These are phyloP conservation scores for Nannoperca obscura DNA, from an alignment of 2,797 vertebrate genomes.

Conservation along the genomic window DNA sequence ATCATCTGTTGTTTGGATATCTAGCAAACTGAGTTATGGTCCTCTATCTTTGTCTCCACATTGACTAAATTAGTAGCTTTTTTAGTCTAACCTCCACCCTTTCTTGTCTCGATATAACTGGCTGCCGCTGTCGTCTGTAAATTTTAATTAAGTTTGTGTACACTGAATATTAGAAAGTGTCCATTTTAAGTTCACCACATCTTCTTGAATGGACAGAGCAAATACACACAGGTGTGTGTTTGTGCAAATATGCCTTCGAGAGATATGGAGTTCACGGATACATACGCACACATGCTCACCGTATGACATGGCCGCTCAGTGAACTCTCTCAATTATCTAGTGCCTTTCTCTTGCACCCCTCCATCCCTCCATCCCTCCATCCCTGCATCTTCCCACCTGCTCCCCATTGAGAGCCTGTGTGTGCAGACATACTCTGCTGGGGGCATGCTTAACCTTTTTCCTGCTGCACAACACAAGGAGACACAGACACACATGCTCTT, in stretches of 20 bases:
- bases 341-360: constrained; percentile 57
- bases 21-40: background rate
- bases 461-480: constrained; percentile 70
- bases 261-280: constrained; percentile 24
- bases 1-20: constrained; percentile 19
- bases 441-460: constrained; percentile 84
- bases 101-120: background rate
- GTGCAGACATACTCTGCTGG: constrained; percentile 76
- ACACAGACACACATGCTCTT: constrained; percentile 65
- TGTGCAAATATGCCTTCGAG: background rate
- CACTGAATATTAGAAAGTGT: constrained; percentile 6
- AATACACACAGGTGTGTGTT: constrained; percentile 28
- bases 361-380: constrained; percentile 64
- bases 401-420: constrained; percentile 70
- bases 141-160: constrained; percentile 13
- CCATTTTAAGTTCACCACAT: constrained; percentile 1
- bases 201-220: constrained; percentile 11
- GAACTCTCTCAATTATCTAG: constrained; percentile 75
- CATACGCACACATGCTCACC: background rate
- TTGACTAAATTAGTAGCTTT: background rate
- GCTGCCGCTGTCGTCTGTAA: background rate
- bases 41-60: constrained; percentile 5
- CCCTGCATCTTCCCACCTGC: constrained; percentile 72
- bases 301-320: constrained; percentile 62
- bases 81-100: background rate